Evolutionary conservation across 2,888 invertebrate genomes (phyloP).

Genomic region (Lasioglossum figueresi): DNA sequence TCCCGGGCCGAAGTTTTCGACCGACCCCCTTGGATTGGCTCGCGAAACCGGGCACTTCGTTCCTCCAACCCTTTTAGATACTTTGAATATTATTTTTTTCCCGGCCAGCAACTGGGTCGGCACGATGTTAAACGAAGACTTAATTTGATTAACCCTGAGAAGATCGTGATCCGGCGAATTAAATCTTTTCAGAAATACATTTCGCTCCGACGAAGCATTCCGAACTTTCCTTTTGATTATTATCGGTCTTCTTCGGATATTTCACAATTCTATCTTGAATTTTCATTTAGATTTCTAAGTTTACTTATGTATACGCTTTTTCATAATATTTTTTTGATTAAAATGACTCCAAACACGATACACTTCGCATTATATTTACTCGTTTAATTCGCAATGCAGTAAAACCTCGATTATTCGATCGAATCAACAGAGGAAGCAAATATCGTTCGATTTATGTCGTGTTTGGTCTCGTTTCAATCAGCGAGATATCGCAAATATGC

Average conservation of each 20-base stretch:
- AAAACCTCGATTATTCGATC: too few species aligned
- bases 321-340: not conserved
- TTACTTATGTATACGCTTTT: not conserved
- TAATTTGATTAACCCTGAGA: not conserved
- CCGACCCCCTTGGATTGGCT: not conserved
- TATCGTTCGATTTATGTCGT: not conserved
- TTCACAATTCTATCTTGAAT: not conserved
- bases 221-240: not conserved
- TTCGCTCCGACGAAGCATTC: not conserved
- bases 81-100: conserved; percentile 13
- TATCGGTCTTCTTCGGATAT: not conserved
- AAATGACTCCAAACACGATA: not conserved
- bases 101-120: not conserved
- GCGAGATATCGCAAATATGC: not conserved
- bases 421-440: not conserved
- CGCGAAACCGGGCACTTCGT: conserved; percentile 4
- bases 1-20: conserved; percentile 25
- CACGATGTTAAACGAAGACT: conserved; percentile 1
- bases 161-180: not conserved
- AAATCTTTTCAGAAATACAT: not conserved
- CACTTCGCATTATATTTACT: too few species aligned
- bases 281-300: too few species aligned
- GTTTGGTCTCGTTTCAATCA: not conserved
- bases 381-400: too few species aligned
- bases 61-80: conserved; percentile 4